Conservation (phyloP, 2,113 vertebrate genomes). For the Microtus montanus region DNA sequence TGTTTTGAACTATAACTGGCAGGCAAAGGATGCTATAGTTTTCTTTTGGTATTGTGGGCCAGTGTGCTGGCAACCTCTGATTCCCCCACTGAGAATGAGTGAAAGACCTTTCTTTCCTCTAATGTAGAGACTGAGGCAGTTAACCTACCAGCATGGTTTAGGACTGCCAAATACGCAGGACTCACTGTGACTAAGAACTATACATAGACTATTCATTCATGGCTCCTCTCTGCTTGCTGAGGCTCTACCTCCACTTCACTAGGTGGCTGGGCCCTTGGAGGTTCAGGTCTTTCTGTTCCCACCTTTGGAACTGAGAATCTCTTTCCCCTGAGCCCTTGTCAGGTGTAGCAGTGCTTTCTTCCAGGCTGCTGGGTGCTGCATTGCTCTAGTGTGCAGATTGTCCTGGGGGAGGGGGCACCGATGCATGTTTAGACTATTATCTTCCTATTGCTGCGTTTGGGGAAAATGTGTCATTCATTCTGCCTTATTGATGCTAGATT, state of each 20-base stretch:
- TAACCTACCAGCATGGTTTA: not conserved
- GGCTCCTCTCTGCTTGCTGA: not conserved
- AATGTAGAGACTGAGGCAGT: not conserved
- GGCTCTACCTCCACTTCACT: not conserved
- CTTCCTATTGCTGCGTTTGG: slow-evolving; percentile 16
- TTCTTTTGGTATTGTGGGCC: slow-evolving; percentile 11
- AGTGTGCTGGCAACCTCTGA: not conserved
- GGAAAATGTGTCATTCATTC: not conserved
- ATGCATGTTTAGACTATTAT: not conserved
- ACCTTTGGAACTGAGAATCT: not conserved
- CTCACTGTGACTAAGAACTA: not conserved
- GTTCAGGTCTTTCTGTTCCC: not conserved
- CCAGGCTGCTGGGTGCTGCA: not conserved
- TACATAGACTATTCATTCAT: not conserved
- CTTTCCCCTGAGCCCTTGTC: not conserved
- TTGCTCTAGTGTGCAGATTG: not conserved
- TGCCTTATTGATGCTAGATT: slow-evolving; percentile 16
- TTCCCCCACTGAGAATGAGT: not conserved
- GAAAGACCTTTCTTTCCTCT: slow-evolving; percentile 7
- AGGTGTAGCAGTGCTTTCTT: not conserved
- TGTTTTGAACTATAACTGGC: slow-evolving; percentile 19
- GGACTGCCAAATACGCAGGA: not conserved
- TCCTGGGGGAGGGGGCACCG: not conserved
- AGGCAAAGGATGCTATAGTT: not conserved
- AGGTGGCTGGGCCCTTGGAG: not conserved